Conservation (phyloP, 2,797 vertebrate species). For the Poecile montanus region DNA sequence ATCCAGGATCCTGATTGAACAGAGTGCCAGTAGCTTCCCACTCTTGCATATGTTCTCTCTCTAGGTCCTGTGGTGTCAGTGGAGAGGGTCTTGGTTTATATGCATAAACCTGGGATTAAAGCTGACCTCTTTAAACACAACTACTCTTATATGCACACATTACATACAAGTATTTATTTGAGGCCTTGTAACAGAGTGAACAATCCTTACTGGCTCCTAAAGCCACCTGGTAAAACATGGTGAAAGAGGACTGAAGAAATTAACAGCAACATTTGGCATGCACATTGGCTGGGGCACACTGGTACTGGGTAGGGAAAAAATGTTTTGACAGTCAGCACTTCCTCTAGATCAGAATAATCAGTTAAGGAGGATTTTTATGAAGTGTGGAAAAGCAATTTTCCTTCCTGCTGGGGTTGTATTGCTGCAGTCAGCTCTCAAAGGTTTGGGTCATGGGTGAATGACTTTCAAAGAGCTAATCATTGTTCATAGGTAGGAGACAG, state of each 20-base stretch:
- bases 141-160: background rate
- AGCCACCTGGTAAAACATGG: background rate
- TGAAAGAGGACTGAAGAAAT: background rate
- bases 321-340: background rate
- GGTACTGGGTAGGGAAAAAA: background rate
- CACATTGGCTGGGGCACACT: background rate
- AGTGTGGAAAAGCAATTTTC: slow-evolving; percentile 45
- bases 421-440: slow-evolving; percentile 31
- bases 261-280: background rate
- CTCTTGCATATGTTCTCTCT: background rate
- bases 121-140: background rate
- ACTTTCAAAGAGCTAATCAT: slow-evolving; percentile 38
- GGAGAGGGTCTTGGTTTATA: background rate
- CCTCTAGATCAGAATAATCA: background rate
- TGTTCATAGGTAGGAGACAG: background rate
- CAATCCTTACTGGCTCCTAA: background rate
- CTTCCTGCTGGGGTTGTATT: background rate
- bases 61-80: background rate
- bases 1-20: background rate
- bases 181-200: background rate
- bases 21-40: background rate
- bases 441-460: slow-evolving; percentile 13
- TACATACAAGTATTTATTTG: background rate
- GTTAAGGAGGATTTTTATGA: slow-evolving; percentile 28
- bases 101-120: background rate